Base-by-base conservation (phyloP, 2,113 vertebrate species). In the Trinectes maculatus region DNA sequence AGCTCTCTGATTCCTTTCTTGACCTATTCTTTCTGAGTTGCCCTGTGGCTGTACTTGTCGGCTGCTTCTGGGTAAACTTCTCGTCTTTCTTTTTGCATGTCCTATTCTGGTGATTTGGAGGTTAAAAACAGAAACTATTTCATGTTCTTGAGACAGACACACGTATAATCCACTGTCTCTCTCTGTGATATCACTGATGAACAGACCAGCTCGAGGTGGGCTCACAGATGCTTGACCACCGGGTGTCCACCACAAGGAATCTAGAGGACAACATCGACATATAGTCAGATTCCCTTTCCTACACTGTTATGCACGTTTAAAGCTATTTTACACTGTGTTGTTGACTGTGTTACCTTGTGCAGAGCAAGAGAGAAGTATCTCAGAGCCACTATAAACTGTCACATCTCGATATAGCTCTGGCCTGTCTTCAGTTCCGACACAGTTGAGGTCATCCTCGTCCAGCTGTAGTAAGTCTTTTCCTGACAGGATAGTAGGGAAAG, bases 241-340 rank as follows among this genome's bases (percentile, higher is more conserved):
- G 22, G 93, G 92, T 0, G 79, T 93, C 93, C 92, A 93, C 93
- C 91, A 91, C 31, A 28, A 3, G 55, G 79, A 69, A 36, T 76
- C 89, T 90, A 56, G 64, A 55, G 73, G 6, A 74, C 19, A 24
- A 37, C 2, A 67, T 19, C 39, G 2, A 52, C 13, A 52, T 42
- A 11, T 22, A 43, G 16, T 61, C 55, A 6, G 6, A 71, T n/a
- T 49, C n/a, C n/a, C n/a, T n/a, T 29, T 22, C 15, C 6, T 36
- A 7, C 3, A 51, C 46, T 18, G 3, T 39, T 26, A 25, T n/a
- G 18, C 6, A 21, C 10, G 15, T 44, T n/a, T 18, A n/a, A 39
- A 39, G 37, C 16, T 39, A 19, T 36, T 39, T 39, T 7, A 2
- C 13, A 33, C 46, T 56, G n/a, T n/a, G n/a, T n/a, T n/a, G 40